These are phyloP conservation scores for Pelobates fuscus DNA, from an alignment of 2,113 vertebrate genomes.

Conservation along the genomic window DNA sequence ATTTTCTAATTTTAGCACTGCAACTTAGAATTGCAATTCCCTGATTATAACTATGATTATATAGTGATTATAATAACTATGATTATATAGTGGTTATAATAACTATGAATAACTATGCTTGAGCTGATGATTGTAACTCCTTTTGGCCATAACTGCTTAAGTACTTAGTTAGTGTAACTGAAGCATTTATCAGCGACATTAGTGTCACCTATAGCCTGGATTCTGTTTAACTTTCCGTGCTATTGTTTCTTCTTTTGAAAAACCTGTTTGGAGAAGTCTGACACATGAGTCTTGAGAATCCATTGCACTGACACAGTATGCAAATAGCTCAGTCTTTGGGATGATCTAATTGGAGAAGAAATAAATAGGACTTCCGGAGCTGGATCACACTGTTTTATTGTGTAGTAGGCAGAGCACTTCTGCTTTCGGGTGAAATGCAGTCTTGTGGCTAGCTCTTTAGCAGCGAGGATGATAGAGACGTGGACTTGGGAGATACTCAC, in stretches of 20 bases:
- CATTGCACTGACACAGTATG: conserved; percentile 33
- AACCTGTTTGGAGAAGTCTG: conserved; percentile 47
- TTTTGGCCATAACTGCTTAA: neutral
- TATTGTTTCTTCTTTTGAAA: conserved; percentile 28
- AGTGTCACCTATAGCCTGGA: conserved; percentile 16
- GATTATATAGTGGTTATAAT: too few relatives aligned
- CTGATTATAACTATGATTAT: too few relatives aligned
- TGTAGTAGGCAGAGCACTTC: conserved; percentile 29
- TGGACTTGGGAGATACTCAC: neutral
- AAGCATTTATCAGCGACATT: conserved; percentile 6
- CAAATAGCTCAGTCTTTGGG: neutral
- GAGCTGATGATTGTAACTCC: neutral
- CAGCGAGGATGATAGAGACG: neutral
- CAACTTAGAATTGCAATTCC: too few relatives aligned
- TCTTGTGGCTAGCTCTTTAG: neutral
- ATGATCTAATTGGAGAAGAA: conserved; percentile 23
- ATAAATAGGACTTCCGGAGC: conserved; percentile 11
- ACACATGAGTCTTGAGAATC: conserved; percentile 30
- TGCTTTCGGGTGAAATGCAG: conserved; percentile 33
- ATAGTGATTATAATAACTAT: too few relatives aligned
- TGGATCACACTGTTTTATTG: neutral
- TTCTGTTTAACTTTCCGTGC: conserved; percentile 39
- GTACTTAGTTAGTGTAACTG: conserved; percentile 8
- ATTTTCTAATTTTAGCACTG: too few relatives aligned
- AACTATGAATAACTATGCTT: too few relatives aligned